These are phyloP conservation scores for Podarcis cretensis DNA, from an alignment of 2,113 vertebrate genomes.

Conservation along the genomic window DNA sequence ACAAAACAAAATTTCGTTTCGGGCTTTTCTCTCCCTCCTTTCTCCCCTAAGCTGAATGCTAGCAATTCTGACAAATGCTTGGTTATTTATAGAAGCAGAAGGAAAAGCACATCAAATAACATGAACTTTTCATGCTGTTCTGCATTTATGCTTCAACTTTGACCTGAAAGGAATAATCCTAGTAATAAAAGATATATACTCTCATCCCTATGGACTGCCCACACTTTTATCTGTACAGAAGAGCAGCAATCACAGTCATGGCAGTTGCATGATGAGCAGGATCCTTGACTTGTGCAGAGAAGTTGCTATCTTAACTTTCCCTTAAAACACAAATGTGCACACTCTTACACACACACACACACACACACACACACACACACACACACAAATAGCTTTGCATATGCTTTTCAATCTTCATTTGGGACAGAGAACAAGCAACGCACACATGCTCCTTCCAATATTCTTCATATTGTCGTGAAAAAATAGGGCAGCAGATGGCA, in stretches of 20 bases:
- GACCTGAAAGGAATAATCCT: not conserved
- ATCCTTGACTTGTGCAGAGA: not conserved
- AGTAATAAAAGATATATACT: not conserved
- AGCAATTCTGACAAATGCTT: not conserved
- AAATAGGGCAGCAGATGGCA: slow-evolving; percentile 34
- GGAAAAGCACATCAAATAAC: not conserved
- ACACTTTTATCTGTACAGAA: not conserved
- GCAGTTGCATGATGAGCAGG: not conserved
- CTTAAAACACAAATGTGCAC: not conserved
- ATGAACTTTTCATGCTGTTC: not conserved
- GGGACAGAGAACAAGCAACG: slow-evolving; percentile 11
- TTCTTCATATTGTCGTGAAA: slow-evolving; percentile 12
- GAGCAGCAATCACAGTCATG: not conserved
- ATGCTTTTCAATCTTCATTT: not conserved
- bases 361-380: not conserved
- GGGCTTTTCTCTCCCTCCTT: not conserved
- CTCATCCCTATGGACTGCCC: not conserved
- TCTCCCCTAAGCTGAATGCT: not conserved
- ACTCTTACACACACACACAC: not conserved
- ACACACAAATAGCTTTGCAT: not conserved
- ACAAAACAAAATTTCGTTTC: not conserved
- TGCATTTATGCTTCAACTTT: not conserved
- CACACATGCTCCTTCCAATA: slow-evolving; percentile 23
- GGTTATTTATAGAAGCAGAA: not conserved
- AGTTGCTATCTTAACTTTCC: not conserved